A percentile compares a stretch with the other conserved stretches of the same genome.
phyloP scores from a whole-genome alignment of 2,797 vertebrate species.

The Notolabrus celidotus region DNA sequence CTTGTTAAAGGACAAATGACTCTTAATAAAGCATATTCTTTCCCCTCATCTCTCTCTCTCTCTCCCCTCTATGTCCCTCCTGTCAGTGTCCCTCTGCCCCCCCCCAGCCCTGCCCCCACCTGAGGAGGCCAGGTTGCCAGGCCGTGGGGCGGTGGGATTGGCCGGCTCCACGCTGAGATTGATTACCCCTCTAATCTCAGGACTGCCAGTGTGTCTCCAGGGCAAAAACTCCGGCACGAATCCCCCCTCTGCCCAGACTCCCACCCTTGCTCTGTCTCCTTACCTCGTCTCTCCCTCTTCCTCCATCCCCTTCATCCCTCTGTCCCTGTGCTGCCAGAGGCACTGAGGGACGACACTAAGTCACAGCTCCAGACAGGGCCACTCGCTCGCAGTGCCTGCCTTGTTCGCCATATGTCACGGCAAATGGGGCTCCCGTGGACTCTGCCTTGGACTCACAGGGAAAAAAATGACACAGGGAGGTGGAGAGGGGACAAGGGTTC shows the following conservation, averaged over 20 bases:
- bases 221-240: slow-evolving; percentile 74
- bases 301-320: slow-evolving; percentile 80
- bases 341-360: slow-evolving; percentile 85
- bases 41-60: slow-evolving; percentile 53
- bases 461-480: slow-evolving; percentile 60
- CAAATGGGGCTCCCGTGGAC: slow-evolving; percentile 82
- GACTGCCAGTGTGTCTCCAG: slow-evolving; percentile 82
- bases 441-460: slow-evolving; percentile 65
- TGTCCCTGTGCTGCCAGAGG: slow-evolving; percentile 80
- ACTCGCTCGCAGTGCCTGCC: slow-evolving; percentile 78
- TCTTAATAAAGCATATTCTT: slow-evolving; percentile 84
- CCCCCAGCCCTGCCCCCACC: slow-evolving; percentile 70
- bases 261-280: slow-evolving; percentile 65
- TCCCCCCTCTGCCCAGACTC: slow-evolving; percentile 59
- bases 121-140: slow-evolving; percentile 74
- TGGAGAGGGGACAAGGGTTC: slow-evolving; percentile 54
- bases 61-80: slow-evolving; percentile 48
- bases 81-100: slow-evolving; percentile 63
- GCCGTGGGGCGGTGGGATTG: slow-evolving; percentile 72
- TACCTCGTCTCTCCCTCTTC: slow-evolving; percentile 65
- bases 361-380: slow-evolving; percentile 83
- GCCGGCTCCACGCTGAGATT: slow-evolving; percentile 80
- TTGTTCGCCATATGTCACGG: slow-evolving; percentile 78
- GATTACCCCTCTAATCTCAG: slow-evolving; percentile 83
- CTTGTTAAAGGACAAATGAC: slow-evolving; percentile 87